Base-by-base conservation (phyloP, 1,140 invertebrate species). In the Spodoptera frugiperda region DNA sequence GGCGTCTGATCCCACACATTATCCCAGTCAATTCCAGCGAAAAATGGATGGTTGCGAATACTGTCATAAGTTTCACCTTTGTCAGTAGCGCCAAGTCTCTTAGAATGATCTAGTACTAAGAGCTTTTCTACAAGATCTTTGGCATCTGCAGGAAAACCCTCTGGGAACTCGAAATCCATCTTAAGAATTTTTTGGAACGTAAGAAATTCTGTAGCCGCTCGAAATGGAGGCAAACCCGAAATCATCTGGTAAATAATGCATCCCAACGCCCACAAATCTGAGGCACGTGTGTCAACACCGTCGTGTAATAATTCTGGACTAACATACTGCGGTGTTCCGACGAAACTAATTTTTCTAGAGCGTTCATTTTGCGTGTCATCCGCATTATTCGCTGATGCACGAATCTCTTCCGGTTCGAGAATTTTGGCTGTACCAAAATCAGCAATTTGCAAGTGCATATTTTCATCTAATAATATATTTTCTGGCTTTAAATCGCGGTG, bases 281-380 rank as follows among this genome's bases (percentile, higher is more conserved):
- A 98, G 15, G 98, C 96, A 78, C 95, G 96, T 19, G 96, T 97
- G 21, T 97, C 96, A 1, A 95, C 95, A 83, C 97, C 97, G 87
- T 98, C 97, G 39, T 97, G 97, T 3, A 99, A 94, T 14, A 99
- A 95, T 94, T 99, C 99, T 6, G 99, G 99, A 55, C 98, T 99
- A 0, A 99, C 98, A 94, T 99, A 99, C 90, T 99, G 99, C 0
- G 99, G 99, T 14, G 99, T 99, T n/a, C 99, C 99, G 5, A 99
- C 98, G 94, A 99, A 99, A 87, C 98, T 99, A 86, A 97, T 97
- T 81, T 95, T 95, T 65, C 97, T 93, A 71, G 92, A 89, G 77
- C 94, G 85, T 76, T 92, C 79, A 81, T 91, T 86, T 82, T 93
- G 84, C 11, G 89, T 82, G 17, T 91, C 89, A 6, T 91, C 84